Conservation (phyloP, 1,140 invertebrate genomes). For the Brachystomella parvula region DNA sequence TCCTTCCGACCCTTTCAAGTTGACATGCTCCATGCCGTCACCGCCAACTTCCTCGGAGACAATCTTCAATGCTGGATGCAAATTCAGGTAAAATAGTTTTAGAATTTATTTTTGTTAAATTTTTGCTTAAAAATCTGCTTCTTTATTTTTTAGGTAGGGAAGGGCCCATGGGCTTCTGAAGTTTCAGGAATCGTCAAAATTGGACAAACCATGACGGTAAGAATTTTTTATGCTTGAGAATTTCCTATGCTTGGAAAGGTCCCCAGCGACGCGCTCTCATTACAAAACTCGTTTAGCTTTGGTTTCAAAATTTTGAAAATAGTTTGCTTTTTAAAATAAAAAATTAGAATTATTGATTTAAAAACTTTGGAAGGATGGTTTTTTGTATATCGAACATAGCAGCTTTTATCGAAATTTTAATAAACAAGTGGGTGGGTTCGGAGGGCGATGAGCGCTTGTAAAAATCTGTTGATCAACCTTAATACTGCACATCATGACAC, state of each 20-base stretch:
- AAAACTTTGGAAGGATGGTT: too few relatives aligned
- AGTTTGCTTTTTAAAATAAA: neutral
- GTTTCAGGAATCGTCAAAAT: conserved; percentile 91
- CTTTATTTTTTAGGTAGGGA: conserved; percentile 56
- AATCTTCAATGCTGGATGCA: conserved; percentile 95
- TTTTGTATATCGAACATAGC: too few relatives aligned
- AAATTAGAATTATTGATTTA: too few relatives aligned
- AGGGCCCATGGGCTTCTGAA: conserved; percentile 88
- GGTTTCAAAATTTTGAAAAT: neutral
- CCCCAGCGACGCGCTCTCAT: too few relatives aligned
- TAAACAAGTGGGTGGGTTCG: too few relatives aligned
- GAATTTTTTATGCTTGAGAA: too few relatives aligned
- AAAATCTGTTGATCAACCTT: too few relatives aligned
- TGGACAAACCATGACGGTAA: conserved; percentile 79
- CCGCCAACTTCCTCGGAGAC: conserved; percentile 87
- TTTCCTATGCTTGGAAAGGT: too few relatives aligned
- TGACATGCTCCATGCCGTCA: conserved; percentile 86
- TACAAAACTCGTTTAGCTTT: neutral
- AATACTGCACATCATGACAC: too few relatives aligned
- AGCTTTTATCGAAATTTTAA: too few relatives aligned
- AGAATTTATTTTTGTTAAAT: neutral
- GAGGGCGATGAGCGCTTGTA: too few relatives aligned
- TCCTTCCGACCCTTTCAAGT: conserved; percentile 84
- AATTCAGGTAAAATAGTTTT: conserved; percentile 54
- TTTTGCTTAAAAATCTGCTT: neutral